Evolutionary conservation across 2,888 invertebrate genomes (phyloP).

Genomic region (Eupithecia vulgata): DNA sequence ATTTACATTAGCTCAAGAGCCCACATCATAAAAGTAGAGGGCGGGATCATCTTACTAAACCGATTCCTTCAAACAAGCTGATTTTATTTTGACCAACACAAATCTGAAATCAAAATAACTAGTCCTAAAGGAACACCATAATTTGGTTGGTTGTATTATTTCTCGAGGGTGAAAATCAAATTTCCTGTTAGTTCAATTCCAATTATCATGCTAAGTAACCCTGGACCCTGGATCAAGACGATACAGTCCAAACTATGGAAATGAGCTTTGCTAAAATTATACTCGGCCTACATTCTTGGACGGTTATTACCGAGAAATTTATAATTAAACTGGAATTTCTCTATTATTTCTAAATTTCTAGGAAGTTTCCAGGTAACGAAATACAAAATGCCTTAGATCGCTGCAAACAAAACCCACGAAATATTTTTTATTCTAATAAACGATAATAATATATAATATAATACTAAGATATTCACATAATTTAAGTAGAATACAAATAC

Average conservation of each 20-base stretch:
- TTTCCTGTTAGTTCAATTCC: constrained; percentile 17
- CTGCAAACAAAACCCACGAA: neutral
- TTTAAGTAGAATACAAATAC: neutral
- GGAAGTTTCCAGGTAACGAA: neutral
- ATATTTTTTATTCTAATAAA: too few species aligned
- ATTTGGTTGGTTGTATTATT: constrained; percentile 4
- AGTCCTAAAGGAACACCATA: neutral
- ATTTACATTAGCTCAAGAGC: neutral
- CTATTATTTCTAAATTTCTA: neutral
- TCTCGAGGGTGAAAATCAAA: constrained; percentile 12
- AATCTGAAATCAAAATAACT: neutral
- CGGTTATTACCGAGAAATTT: neutral
- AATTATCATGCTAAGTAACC: constrained; percentile 18
- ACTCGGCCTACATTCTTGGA: neutral
- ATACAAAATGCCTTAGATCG: neutral
- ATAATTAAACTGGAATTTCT: constrained; percentile 1
- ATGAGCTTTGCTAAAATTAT: constrained; percentile 24
- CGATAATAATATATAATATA: too few species aligned
- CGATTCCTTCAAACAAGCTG: neutral
- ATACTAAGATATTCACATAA: neutral
- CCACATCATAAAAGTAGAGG: neutral
- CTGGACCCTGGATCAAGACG: constrained; percentile 19
- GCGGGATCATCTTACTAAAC: neutral
- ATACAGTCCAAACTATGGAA: constrained; percentile 27
- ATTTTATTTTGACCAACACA: neutral